phyloP scores from a whole-genome alignment of 2,797 vertebrate species.

The Siniperca obscura region DNA sequence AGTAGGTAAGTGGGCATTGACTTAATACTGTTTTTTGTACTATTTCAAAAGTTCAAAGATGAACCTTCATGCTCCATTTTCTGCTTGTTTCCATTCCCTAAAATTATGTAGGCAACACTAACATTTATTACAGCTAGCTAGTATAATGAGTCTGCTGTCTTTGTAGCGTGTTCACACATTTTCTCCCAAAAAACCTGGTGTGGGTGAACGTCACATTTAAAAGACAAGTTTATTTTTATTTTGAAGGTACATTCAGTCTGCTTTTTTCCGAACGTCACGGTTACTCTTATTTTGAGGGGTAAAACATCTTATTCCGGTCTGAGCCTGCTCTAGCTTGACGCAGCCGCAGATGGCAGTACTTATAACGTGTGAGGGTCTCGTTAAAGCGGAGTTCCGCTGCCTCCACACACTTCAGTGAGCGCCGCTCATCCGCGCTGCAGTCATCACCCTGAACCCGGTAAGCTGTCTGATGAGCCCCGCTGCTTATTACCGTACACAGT shows the following conservation, averaged over 20 bases:
- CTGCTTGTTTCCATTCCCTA: not conserved
- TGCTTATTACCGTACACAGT: not conserved
- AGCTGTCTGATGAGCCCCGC: conserved; percentile 19
- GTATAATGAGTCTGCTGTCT: not conserved
- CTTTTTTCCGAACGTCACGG: not conserved
- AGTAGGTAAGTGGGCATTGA: not conserved
- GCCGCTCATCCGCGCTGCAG: conserved; percentile 31
- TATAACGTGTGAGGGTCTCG: conserved; percentile 36
- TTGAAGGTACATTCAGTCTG: conserved; percentile 34
- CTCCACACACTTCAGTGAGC: conserved; percentile 7
- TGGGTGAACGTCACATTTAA: not conserved
- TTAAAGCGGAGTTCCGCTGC: conserved; percentile 36
- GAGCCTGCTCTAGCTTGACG: conserved; percentile 1
- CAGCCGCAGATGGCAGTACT: conserved; percentile 23
- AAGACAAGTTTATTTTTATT: conserved; percentile 27
- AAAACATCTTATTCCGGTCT: not conserved
- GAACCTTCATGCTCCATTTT: not conserved
- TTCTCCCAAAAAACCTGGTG: not conserved
- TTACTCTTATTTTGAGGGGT: conserved; percentile 43
- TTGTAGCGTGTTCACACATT: not conserved
- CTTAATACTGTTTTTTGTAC: not conserved
- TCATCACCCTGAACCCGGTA: conserved; percentile 60
- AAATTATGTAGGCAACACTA: not conserved
- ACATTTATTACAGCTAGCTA: not conserved
- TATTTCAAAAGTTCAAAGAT: not conserved